Base-by-base conservation (phyloP, 2,888 invertebrate species). In the Dolichopus griseipennis region DNA sequence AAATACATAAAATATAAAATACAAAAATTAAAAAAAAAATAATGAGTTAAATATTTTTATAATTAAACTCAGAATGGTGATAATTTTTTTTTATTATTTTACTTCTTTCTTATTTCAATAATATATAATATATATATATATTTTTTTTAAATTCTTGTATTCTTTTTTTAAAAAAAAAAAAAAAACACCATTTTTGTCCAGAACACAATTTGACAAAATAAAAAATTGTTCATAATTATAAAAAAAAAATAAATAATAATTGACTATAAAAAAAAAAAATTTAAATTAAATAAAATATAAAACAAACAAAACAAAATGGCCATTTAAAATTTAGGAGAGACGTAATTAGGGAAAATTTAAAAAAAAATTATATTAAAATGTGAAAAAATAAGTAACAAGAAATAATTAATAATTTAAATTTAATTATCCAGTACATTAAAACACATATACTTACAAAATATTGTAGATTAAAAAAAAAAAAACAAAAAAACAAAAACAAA, bases 311-410 rank as follows among this genome's bases (percentile, higher is more conserved):
- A 41, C 15, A 41, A 52, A 52, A 52, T 18, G 52, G 52, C 52
- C 52, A 52, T 52, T 52, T 52, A 52, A 52, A 52, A 52, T 52
- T 52, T 52, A 52, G 52, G 52, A 52, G 18, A 52, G 52, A 52
- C 52, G 52, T 52, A 52, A 52, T 52, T 52, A 52, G 52, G 52
- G 52, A 52, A 52, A 52, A 6, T 52, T 52, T 12, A 41, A 41
- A n/a, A n/a, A n/a, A n/a, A n/a, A 41, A 41, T 41, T 41, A 12
- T 12, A 52, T 18, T 52, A 52, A 52, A 52, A 52, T 18, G 52
- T 43, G 12, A 43, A 43, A 52, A 52, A 52, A 9, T 12, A 12
- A 52, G 15, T 18, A 18, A 52, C 15, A 18, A 52, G 12, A 52
- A 52, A 52, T 15, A 18, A 18, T 37, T 37, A 37, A n/a, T 52